phyloP scores from a whole-genome alignment of 2,888 invertebrate species.

The Biston stratarius region DNA sequence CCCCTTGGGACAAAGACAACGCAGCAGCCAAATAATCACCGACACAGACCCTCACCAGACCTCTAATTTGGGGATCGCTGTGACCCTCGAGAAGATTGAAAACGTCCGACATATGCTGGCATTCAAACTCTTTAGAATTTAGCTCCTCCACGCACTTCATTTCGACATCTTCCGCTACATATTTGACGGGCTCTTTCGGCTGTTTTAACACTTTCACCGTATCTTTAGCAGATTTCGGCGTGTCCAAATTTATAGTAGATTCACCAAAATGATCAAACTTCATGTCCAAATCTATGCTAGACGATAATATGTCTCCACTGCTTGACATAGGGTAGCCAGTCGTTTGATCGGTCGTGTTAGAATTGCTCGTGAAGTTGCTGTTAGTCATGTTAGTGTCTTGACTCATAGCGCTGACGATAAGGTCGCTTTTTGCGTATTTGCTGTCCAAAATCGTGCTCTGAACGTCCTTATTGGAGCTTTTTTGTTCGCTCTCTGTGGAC shows the following conservation, averaged over 20 bases:
- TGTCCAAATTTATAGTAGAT: slow-evolving; percentile 70
- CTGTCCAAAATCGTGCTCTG: slow-evolving; percentile 76
- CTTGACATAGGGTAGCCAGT: slow-evolving; percentile 80
- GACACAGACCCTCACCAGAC: slow-evolving; percentile 89
- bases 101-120: slow-evolving; percentile 90
- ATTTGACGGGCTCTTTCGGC: slow-evolving; percentile 56
- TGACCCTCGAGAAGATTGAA: slow-evolving; percentile 89
- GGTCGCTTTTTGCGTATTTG: slow-evolving; percentile 65
- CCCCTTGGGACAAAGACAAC: slow-evolving; percentile 84
- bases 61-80: slow-evolving; percentile 93
- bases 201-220: slow-evolving; percentile 54
- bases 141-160: slow-evolving; percentile 44
- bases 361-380: slow-evolving; percentile 79
- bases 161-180: slow-evolving; percentile 61
- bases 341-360: slow-evolving; percentile 76
- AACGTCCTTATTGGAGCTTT: slow-evolving; percentile 73
- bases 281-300: slow-evolving; percentile 85
- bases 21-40: slow-evolving; percentile 89
- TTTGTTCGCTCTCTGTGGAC: slow-evolving; percentile 72
- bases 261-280: slow-evolving; percentile 89
- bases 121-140: slow-evolving; percentile 63
- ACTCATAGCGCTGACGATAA: slow-evolving; percentile 71
- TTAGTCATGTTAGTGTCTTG: slow-evolving; percentile 76
- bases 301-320: slow-evolving; percentile 71
- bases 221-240: slow-evolving; percentile 48